A percentile compares a stretch with the other conserved stretches of the same genome.
These are phyloP conservation scores for Drosophila dives DNA, from an alignment of 2,888 invertebrate genomes.

Conservation along the genomic window DNA sequence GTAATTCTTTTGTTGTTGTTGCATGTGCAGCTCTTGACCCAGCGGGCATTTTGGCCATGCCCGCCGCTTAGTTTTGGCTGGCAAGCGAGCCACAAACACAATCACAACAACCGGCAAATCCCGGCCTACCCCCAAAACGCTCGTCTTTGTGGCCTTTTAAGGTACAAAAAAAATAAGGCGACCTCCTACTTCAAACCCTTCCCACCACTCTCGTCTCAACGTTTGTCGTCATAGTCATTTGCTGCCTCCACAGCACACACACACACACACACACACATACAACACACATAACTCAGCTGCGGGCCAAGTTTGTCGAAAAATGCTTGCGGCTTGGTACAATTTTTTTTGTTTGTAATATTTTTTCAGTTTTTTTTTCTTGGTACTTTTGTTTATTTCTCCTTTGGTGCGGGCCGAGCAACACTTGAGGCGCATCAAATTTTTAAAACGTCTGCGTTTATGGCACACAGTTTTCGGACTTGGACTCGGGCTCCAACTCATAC, in stretches of 20 bases:
- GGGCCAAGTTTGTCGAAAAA: conserved; percentile 77
- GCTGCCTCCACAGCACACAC: conserved; percentile 43
- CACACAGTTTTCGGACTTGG: conserved; percentile 69
- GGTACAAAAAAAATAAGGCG: conserved; percentile 70
- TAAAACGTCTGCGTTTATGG: conserved; percentile 81
- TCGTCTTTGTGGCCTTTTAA: conserved; percentile 69
- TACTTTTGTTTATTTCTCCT: conserved; percentile 80
- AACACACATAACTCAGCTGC: conserved; percentile 73
- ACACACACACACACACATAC: conserved; percentile 26
- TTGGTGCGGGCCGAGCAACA: conserved; percentile 62
- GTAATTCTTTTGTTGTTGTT: conserved; percentile 44
- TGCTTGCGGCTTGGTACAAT: conserved; percentile 56
- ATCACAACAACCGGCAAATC: conserved; percentile 69
- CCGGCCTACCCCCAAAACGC: conserved; percentile 5
- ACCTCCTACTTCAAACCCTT: conserved; percentile 37
- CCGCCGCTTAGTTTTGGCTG: conserved; percentile 62
- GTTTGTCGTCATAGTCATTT: conserved; percentile 26
- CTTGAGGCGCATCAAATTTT: conserved; percentile 79
- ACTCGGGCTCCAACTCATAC: conserved; percentile 26
- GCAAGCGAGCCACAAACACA: conserved; percentile 29
- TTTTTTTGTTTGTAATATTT: conserved; percentile 49
- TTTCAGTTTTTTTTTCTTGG: conserved; percentile 50
- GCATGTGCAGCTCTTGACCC: conserved; percentile 55
- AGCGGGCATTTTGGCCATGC: conserved; percentile 65
- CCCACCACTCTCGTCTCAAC: conserved; percentile 1